phyloP scores from a whole-genome alignment of 30 jellyfish, hydroid and myxozoan species.

The Sanderia malayensis region DNA sequence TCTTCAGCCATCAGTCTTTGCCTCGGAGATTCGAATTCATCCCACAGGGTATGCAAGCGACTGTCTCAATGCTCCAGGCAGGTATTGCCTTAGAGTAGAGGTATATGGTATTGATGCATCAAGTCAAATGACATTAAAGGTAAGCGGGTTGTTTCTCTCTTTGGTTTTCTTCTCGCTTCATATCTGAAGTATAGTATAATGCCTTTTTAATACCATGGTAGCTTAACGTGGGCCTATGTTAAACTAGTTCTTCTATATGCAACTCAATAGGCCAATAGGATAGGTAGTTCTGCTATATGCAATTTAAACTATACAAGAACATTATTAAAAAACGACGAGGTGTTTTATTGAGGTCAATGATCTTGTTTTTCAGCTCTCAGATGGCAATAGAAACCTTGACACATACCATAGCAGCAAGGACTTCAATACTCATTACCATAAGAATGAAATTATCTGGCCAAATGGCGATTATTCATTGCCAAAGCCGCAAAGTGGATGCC shows the following conservation, averaged over 20 bases:
- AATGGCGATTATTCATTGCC: conserved; percentile 42
- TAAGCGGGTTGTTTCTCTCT: background rate
- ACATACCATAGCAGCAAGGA: background rate
- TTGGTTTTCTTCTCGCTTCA: background rate
- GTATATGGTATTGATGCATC: conserved; percentile 10
- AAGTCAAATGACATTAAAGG: background rate
- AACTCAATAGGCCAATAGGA: no score
- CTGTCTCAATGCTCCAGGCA: conserved; percentile 17
- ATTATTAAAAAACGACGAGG: no score
- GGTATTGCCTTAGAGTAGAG: conserved; percentile 8
- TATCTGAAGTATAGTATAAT: background rate
- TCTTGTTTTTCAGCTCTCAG: background rate
- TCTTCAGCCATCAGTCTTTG: background rate
- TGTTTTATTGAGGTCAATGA: no score
- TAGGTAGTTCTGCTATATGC: no score
- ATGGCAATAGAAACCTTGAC: background rate
- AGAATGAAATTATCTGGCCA: conserved; percentile 32
- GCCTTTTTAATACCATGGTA: background rate
- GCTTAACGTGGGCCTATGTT: no score
- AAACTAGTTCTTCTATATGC: no score
- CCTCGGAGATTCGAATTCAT: conserved; percentile 43
- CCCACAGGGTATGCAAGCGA: conserved; percentile 29
- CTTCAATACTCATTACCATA: background rate
- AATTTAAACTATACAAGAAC: no score
- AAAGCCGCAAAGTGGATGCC: conserved; percentile 52